These are phyloP conservation scores for Lamellibrachia columna DNA, from an alignment of 2,888 invertebrate genomes.

Conservation along the genomic window DNA sequence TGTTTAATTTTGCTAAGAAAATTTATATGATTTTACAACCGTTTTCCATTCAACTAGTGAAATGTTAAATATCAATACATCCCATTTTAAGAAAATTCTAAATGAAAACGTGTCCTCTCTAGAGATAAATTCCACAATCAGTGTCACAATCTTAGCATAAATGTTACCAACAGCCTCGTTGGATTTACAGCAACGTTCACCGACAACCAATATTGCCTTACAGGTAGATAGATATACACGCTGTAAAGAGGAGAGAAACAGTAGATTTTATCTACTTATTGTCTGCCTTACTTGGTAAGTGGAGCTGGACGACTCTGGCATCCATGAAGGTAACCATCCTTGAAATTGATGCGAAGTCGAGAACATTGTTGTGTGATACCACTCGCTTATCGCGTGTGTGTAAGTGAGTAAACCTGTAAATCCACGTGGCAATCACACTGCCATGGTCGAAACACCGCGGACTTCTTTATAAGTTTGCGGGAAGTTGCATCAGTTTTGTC, in stretches of 20 bases:
- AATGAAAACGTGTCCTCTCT: no score
- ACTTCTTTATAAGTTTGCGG: not conserved
- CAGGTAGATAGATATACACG: not conserved
- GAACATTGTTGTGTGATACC: not conserved
- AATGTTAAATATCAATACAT: no score
- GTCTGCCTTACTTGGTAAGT: not conserved
- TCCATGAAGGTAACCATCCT: not conserved
- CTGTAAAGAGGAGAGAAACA: not conserved
- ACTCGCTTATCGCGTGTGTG: not conserved
- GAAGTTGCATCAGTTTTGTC: not conserved
- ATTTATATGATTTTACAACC: no score
- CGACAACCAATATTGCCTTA: not conserved
- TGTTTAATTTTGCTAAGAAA: no score
- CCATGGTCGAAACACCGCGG: no score
- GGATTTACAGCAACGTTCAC: not conserved
- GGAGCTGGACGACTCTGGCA: not conserved
- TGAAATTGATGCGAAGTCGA: conserved; percentile 2
- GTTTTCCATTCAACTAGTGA: no score
- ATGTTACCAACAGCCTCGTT: not conserved
- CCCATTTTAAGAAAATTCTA: no score
- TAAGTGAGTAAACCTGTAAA: not conserved
- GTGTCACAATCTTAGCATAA: no score
- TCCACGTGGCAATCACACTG: no score
- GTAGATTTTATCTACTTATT: not conserved
- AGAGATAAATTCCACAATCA: no score